These are phyloP conservation scores for Drosophila limbata DNA, from an alignment of 2,888 invertebrate species.

Conservation along the genomic window DNA sequence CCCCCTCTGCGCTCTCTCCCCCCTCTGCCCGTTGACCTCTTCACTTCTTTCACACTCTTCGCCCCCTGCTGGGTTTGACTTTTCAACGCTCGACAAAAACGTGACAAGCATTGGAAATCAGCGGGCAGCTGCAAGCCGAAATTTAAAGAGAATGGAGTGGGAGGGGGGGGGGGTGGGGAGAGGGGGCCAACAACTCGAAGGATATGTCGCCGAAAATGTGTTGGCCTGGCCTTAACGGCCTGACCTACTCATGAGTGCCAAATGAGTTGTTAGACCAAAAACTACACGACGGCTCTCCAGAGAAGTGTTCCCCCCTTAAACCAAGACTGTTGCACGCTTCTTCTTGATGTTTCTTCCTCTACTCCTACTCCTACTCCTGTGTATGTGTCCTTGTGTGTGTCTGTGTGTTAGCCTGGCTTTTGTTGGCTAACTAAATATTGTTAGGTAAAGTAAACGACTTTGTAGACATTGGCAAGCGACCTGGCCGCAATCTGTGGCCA, in stretches of 20 bases:
- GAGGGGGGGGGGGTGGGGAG: constrained; percentile 7
- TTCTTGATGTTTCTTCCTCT: neutral
- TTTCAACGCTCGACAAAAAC: constrained; percentile 72
- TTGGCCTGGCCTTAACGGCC: constrained; percentile 65
- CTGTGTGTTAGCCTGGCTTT: constrained; percentile 51
- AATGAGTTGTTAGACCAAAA: constrained; percentile 72
- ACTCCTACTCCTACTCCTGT: neutral
- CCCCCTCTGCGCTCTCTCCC: neutral
- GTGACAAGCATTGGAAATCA: constrained; percentile 70
- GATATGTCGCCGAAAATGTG: constrained; percentile 65
- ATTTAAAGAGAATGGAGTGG: constrained; percentile 55
- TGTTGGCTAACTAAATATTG: constrained; percentile 80
- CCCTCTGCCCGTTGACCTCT: neutral
- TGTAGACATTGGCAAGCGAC: constrained; percentile 64
- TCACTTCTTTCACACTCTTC: neutral
- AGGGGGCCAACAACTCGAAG: constrained; percentile 12
- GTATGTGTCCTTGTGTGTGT: constrained; percentile 4
- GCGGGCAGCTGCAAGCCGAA: constrained; percentile 51
- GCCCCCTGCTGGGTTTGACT: constrained; percentile 48
- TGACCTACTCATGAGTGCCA: constrained; percentile 80
- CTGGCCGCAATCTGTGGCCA: constrained; percentile 48
- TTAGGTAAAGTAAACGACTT: constrained; percentile 77
- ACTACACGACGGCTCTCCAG: constrained; percentile 42
- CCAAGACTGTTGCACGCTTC: constrained; percentile 22
- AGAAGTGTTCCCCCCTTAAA: constrained; percentile 35